phyloP scores from a whole-genome alignment of 1,140 invertebrate genomes.

The Adelges cooleyi region DNA sequence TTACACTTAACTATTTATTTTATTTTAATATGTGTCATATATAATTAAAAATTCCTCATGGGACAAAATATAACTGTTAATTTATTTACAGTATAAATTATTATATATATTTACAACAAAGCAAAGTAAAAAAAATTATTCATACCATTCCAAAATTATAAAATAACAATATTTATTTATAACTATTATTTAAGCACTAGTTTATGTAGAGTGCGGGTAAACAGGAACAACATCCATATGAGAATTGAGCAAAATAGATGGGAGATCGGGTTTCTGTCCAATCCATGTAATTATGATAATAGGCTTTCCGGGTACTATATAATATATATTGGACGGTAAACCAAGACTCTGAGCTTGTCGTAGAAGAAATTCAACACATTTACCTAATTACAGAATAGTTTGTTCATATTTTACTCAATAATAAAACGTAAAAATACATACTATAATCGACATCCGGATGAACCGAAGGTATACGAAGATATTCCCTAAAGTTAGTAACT shows the following conservation, averaged over 20 bases:
- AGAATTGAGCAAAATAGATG: slow-evolving; percentile 73
- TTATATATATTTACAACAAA: too few relatives aligned
- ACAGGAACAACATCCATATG: slow-evolving; percentile 94
- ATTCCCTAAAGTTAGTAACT: slow-evolving; percentile 64
- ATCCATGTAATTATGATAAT: slow-evolving; percentile 70
- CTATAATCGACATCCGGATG: slow-evolving; percentile 74
- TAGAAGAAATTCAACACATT: slow-evolving; percentile 57
- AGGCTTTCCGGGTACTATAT: slow-evolving; percentile 52
- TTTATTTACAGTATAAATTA: too few relatives aligned
- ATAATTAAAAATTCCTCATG: too few relatives aligned
- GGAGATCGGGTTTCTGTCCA: slow-evolving; percentile 56
- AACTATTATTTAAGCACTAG: too few relatives aligned
- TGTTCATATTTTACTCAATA: background rate
- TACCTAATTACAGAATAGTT: slow-evolving; percentile 45
- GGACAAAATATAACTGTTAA: too few relatives aligned
- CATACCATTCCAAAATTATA: too few relatives aligned
- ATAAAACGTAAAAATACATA: slow-evolving; percentile 39
- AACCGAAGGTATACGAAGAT: slow-evolving; percentile 65
- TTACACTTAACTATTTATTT: too few relatives aligned
- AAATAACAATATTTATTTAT: too few relatives aligned
- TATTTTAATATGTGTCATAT: too few relatives aligned
- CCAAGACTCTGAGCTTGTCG: slow-evolving; percentile 54
- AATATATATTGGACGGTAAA: slow-evolving; percentile 48
- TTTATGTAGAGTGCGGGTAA: slow-evolving; percentile 59
- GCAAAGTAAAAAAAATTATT: too few relatives aligned